Evolutionary conservation across 2,113 vertebrate genomes (phyloP), one percentile per base, ranked within the genome.

Genomic region (Sander vitreus): DNA sequence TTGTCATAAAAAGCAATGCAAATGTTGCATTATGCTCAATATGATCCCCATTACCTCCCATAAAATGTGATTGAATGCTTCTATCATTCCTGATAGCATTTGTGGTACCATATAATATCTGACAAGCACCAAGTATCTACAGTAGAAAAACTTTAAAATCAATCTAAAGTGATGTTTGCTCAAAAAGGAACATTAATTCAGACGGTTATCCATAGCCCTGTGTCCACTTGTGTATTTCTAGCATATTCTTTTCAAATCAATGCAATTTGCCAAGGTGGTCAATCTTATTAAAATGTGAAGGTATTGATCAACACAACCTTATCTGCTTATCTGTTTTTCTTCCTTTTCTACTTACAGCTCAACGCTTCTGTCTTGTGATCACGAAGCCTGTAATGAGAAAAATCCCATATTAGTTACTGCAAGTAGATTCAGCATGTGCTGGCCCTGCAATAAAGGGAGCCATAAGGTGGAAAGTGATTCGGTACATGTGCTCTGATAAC

Each of bases 201-300:
- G 60, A 85, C 64, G 36, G 36, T 73, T 66, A 77, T 81, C 67
- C 72, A 67, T 72, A 70, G 63, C 72, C 50, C 62, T 79, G 76
- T 62, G 53, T 82, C 69, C 69, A 33, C 68, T 85, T n/a, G 82
- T 91, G 88, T 89, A 80, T 84, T 83, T 84, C 81, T 85, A 45
- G 48, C 69, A 45, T 73, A 50, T 70, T 85, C 25, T 72, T 74
- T 79, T 39, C 45, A 74, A 74, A 93, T 94, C 90, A 78, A 90
- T 92, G 69, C 48, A 81, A 85, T 90, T 90, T 81, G 79, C 88
- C 85, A 77, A 73, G 68, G 83, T 90, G 85, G 88, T 90, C 81
- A 87, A 30, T 89, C 73, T 89, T 89, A 93, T 94, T 93, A 76
- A 66, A 91, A 89, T 89, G 54, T 89, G 64, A 86, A 75, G 85